phyloP scores from a whole-genome alignment of 1,140 invertebrate species.

The Papilio glaucus region DNA sequence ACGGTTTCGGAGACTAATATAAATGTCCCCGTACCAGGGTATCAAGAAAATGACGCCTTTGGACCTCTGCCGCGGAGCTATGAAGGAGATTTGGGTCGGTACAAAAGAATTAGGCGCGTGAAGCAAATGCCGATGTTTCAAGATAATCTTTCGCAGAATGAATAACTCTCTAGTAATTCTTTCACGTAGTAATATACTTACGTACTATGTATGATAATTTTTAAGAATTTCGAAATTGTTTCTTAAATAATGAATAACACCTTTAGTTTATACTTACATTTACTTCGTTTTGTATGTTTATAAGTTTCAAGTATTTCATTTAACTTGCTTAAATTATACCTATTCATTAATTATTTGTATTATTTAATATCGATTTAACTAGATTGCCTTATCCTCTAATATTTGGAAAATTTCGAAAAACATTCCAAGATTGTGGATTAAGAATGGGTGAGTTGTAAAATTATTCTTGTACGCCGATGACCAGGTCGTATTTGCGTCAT shows the following conservation, averaged over 20 bases:
- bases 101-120: conserved; percentile 69
- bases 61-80: conserved; percentile 56
- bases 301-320: conserved; percentile 50
- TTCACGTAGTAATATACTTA: conserved; percentile 25
- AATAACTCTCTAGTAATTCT: conserved; percentile 35
- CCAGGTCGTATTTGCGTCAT: too few relatives aligned
- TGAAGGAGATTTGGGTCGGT: conserved; percentile 62
- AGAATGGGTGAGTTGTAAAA: too few relatives aligned
- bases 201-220: conserved; percentile 39
- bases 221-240: conserved; percentile 49
- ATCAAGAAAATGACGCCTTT: conserved; percentile 63
- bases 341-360: neutral
- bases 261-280: conserved; percentile 48
- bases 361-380: neutral
- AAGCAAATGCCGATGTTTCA: conserved; percentile 46
- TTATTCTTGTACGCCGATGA: too few relatives aligned
- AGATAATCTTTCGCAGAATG: conserved; percentile 30
- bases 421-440: too few relatives aligned
- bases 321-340: conserved; percentile 28
- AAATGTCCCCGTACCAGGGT: conserved; percentile 47
- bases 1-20: conserved; percentile 48
- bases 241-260: conserved; percentile 39
- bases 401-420: too few relatives aligned
- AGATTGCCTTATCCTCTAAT: too few relatives aligned
- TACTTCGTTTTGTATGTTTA: conserved; percentile 49